A percentile compares a stretch with the other conserved stretches of the same genome.
These are phyloP conservation scores for Arctia plantaginis DNA, from an alignment of 2,888 invertebrate species.

Conservation along the genomic window DNA sequence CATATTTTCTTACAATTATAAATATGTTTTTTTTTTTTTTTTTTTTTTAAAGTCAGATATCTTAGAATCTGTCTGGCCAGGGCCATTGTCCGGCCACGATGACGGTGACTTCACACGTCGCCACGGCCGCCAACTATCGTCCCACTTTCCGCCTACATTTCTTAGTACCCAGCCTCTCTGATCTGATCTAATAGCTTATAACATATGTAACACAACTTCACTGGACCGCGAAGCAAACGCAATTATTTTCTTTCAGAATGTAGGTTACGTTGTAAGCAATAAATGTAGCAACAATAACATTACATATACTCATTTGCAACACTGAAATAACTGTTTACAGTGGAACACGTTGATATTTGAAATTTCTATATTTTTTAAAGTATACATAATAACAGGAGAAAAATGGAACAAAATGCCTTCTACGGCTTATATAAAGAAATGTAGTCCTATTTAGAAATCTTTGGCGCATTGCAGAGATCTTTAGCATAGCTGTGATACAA, in stretches of 20 bases:
- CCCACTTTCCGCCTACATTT: constrained; percentile 66
- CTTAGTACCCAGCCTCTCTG: constrained; percentile 56
- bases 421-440: neutral
- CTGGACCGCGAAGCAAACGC: constrained; percentile 59
- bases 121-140: constrained; percentile 41
- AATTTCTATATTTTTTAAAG: too few relatives aligned
- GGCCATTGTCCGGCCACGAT: constrained; percentile 30
- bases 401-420: neutral
- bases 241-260: constrained; percentile 63
- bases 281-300: constrained; percentile 27
- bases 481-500: too few relatives aligned
- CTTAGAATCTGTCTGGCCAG: constrained; percentile 13
- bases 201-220: constrained; percentile 70
- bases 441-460: neutral
- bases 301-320: neutral
- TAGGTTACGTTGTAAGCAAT: constrained; percentile 69
- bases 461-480: neutral
- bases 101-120: constrained; percentile 37
- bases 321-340: constrained; percentile 14
- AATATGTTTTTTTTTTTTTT: neutral
- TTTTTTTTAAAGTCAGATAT: neutral
- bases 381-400: neutral
- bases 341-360: neutral
- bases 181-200: constrained; percentile 73
- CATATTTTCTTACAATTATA: neutral